Base-by-base conservation (phyloP, 2,113 vertebrate genomes). In the Malaclemys terrapin region DNA sequence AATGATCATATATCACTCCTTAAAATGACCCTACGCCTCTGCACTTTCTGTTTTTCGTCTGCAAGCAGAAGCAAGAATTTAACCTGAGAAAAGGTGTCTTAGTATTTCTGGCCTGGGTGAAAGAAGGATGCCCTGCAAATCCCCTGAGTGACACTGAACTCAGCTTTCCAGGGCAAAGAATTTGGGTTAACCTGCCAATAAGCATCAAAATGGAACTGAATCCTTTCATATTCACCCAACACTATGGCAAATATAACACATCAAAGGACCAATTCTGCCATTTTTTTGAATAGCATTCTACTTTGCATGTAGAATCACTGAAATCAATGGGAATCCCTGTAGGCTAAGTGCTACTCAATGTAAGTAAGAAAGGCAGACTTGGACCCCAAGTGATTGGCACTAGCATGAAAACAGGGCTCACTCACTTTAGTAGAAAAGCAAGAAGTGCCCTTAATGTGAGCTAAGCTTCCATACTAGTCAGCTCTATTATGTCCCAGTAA, bases 291-390 rank as follows among this genome's bases (percentile, higher is more conserved):
- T 47, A 54, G 19, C 35, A 38, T n/a, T 22, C 88, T 80, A 35
- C 83, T 65, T 84, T 97, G 95, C 88, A 96, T 91, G 95, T 96
- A 91, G 31, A 83, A 95, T 83, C 81, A 92, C 87, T 52, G 93
- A 85, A 65, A 76, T 94, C 91, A 95, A 87, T 94, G 94, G 95
- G 90, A 93, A 95, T 72, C 65, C 65, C n/a, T 72, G 19, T 72
- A 72, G n/a, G 65, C 35, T 9, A 72, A 72, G 65, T 72, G n/a
- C 65, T 72, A 72, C n/a, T 38, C 65, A 9, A 38, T 20, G 16
- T 69, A 31, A 65, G 65, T n/a, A 38, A 38, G 35, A 22, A 25
- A 12, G 38, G 72, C 20, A 76, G 22, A 45, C 20, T 12, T 45
- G 19, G 22, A 22, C 4, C 72, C 42, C 72, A 42, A 45, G 11